These are phyloP conservation scores for Trochalopteron elliotii DNA, from an alignment of 2,113 vertebrate genomes.

Conservation along the genomic window DNA sequence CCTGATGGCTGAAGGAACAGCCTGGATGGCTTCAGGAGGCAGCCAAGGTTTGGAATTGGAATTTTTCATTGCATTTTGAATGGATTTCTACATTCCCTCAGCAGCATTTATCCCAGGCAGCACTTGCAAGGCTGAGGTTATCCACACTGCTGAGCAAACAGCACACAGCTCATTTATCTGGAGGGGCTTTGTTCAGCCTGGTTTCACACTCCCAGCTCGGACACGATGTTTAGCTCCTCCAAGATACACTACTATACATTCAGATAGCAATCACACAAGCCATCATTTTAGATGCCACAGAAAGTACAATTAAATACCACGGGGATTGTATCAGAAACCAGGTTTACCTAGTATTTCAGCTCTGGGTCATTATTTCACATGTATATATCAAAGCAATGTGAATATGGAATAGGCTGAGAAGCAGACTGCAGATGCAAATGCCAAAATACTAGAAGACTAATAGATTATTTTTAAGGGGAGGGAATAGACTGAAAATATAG, in stretches of 20 bases:
- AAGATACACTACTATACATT: neutral
- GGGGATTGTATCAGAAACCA: constrained; percentile 4
- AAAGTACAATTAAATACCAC: constrained; percentile 40
- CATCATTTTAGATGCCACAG: constrained; percentile 13
- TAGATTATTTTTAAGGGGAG: constrained; percentile 47
- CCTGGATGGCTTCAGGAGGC: neutral
- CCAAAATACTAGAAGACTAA: constrained; percentile 54
- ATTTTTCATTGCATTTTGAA: neutral
- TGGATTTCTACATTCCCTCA: neutral
- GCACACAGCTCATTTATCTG: constrained; percentile 15
- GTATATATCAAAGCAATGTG: constrained; percentile 54
- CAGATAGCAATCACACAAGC: constrained; percentile 9
- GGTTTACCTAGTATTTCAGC: constrained; percentile 41
- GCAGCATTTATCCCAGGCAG: neutral
- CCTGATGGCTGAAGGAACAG: neutral
- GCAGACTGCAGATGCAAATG: constrained; percentile 52
- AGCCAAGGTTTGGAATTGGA: neutral
- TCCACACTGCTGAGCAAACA: neutral
- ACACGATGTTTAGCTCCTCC: neutral
- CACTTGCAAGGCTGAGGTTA: neutral
- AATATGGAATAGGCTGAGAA: constrained; percentile 37
- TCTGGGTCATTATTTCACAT: constrained; percentile 36
- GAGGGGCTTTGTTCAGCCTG: constrained; percentile 23
- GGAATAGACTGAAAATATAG: constrained; percentile 44
- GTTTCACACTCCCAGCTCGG: neutral